Percentiles rank a stretch among this genome's conserved stretches.
phyloP scores from a whole-genome alignment of 2,797 vertebrate genomes.

The Sebastes melanostomus region DNA sequence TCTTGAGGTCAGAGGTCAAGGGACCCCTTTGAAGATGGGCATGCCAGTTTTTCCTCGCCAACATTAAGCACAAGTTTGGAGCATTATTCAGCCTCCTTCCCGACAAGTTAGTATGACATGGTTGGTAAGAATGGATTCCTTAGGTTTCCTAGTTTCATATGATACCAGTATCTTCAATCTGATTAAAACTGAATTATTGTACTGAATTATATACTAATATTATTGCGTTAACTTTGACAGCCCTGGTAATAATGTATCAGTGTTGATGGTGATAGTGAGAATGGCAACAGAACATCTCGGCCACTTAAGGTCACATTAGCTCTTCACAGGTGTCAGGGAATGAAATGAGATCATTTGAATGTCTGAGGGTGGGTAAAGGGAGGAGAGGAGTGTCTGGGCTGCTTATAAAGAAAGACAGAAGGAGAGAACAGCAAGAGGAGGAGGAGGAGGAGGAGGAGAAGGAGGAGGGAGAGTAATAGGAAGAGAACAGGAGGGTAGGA shows the following conservation, averaged over 20 bases:
- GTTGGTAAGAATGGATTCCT: too few relatives aligned
- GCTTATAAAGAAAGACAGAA: conserved; percentile 59
- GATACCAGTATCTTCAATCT: too few relatives aligned
- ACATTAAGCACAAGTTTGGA: too few relatives aligned
- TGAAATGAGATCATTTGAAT: conserved; percentile 85
- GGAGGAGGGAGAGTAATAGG: conserved; percentile 49
- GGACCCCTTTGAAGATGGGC: too few relatives aligned
- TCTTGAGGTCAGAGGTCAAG: too few relatives aligned
- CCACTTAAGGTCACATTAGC: conserved; percentile 82
- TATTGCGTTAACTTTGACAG: neutral
- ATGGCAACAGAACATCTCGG: conserved; percentile 72
- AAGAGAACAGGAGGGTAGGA: conserved; percentile 52
- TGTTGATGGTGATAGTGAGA: neutral
- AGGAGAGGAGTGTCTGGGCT: conserved; percentile 61
- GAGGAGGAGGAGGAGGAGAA: conserved; percentile 25
- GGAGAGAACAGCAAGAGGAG: conserved; percentile 47
- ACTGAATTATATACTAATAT: too few relatives aligned
- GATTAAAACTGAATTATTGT: too few relatives aligned
- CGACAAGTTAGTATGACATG: too few relatives aligned
- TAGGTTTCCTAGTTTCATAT: too few relatives aligned
- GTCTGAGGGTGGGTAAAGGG: conserved; percentile 68
- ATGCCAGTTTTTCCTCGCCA: too few relatives aligned
- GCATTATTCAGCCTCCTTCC: too few relatives aligned
- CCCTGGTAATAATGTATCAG: neutral
- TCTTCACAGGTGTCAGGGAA: conserved; percentile 86